Conservation (phyloP, 2,888 invertebrate species). For the Acronicta alni region DNA sequence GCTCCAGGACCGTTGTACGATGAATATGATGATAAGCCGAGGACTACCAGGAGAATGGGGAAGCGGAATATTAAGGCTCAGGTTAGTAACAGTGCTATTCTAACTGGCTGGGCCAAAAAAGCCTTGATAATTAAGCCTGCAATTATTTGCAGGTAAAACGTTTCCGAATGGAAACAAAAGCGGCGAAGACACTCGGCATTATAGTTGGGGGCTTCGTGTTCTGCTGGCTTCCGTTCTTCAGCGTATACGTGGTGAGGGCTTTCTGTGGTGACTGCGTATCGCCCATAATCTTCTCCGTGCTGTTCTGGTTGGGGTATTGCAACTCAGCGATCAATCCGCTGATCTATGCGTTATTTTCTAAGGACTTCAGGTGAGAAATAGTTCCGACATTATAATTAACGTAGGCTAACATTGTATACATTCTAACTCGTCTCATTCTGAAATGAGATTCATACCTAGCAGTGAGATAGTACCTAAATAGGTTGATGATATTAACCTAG, state of each 20-base stretch:
- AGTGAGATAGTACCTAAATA: too few species aligned
- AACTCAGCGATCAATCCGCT: constrained; percentile 98
- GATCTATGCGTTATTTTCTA: constrained; percentile 98
- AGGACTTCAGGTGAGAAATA: constrained; percentile 92
- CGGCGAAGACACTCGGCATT: constrained; percentile 98
- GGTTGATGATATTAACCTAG: too few species aligned
- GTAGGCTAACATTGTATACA: too few species aligned
- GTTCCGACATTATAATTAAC: neutral
- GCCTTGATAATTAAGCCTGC: too few species aligned
- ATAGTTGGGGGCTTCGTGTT: constrained; percentile 99
- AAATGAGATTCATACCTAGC: too few species aligned
- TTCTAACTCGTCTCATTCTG: too few species aligned
- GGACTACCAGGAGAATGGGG: constrained; percentile 93
- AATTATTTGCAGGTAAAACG: constrained; percentile 93
- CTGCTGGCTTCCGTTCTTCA: constrained; percentile 99
- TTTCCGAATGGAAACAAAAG: constrained; percentile 98
- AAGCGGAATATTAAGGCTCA: constrained; percentile 97
- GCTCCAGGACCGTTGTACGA: constrained; percentile 85
- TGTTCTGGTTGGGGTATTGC: constrained; percentile 99
- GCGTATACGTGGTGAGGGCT: constrained; percentile 96
- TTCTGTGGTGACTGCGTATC: constrained; percentile 96
- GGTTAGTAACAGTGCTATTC: constrained; percentile 79
- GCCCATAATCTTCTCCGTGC: constrained; percentile 95
- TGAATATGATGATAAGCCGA: constrained; percentile 83
- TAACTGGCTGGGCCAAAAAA: too few species aligned